These are phyloP conservation scores for Tetramorium simillimum DNA, from an alignment of 1,140 invertebrate species.

Conservation along the genomic window DNA sequence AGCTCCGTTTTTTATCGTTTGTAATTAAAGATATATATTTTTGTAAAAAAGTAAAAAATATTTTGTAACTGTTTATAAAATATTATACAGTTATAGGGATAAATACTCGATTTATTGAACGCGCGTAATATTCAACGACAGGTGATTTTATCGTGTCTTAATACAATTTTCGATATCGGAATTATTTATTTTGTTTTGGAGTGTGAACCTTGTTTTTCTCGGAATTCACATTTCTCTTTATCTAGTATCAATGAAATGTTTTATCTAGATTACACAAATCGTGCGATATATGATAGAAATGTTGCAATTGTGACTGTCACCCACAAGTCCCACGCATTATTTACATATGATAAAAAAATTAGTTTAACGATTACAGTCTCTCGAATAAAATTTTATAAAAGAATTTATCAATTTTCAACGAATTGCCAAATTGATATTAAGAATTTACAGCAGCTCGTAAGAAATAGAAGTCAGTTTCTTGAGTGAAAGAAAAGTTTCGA, in stretches of 20 bases:
- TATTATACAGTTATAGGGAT: too few species aligned
- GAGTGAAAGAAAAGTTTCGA: background rate
- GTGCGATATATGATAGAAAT: background rate
- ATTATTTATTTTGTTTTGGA: background rate
- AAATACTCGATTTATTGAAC: too few species aligned
- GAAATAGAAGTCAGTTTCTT: background rate
- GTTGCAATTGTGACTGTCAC: background rate
- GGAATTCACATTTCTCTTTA: background rate
- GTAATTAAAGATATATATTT: background rate
- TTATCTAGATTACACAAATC: background rate
- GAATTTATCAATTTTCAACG: background rate
- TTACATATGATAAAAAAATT: background rate
- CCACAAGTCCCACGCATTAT: background rate
- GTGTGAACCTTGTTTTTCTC: background rate
- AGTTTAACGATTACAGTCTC: background rate
- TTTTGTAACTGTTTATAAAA: background rate
- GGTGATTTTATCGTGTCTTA: background rate
- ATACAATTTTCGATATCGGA: background rate
- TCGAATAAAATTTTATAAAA: background rate
- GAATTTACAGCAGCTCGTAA: background rate
- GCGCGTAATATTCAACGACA: background rate
- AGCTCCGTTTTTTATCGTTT: background rate
- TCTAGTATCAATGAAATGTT: background rate
- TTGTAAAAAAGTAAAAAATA: background rate
- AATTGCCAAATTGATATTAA: background rate